Evolutionary conservation across 2,888 invertebrate species (phyloP).

Genomic region (Drosophila longiperda): DNA sequence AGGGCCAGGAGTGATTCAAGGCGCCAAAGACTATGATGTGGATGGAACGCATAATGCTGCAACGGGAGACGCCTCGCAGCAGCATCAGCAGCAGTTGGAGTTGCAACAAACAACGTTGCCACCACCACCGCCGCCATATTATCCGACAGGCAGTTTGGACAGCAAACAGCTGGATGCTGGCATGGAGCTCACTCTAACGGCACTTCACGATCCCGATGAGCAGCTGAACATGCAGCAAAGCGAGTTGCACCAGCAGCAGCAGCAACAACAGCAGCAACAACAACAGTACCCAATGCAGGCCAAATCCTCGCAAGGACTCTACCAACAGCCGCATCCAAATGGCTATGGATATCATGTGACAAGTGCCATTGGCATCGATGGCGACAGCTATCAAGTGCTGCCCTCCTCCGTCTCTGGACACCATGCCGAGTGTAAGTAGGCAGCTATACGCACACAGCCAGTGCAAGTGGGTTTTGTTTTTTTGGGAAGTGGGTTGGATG

Average conservation of each 20-base stretch:
- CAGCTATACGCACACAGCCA: constrained; percentile 6
- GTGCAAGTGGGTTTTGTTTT: background rate
- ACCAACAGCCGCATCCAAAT: constrained; percentile 63
- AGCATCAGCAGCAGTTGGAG: constrained; percentile 14
- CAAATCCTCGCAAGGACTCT: constrained; percentile 61
- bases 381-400: constrained; percentile 83
- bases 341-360: constrained; percentile 84
- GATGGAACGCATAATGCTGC: constrained; percentile 63
- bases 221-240: constrained; percentile 72
- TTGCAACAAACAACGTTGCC: constrained; percentile 34
- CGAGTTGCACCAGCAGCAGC: constrained; percentile 58
- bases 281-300: constrained; percentile 44
- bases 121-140: constrained; percentile 80
- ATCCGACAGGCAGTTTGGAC: constrained; percentile 77
- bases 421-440: constrained; percentile 82
- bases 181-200: constrained; percentile 80
- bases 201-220: constrained; percentile 79
- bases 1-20: constrained; percentile 13
- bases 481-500: background rate
- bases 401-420: constrained; percentile 70
- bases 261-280: constrained; percentile 63
- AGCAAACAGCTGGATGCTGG: constrained; percentile 78
- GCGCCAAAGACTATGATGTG: constrained; percentile 77
- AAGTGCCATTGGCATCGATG: constrained; percentile 82
- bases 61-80: constrained; percentile 37